phyloP scores from a whole-genome alignment of 2,797 vertebrate genomes.

The Poecilia velifera region DNA sequence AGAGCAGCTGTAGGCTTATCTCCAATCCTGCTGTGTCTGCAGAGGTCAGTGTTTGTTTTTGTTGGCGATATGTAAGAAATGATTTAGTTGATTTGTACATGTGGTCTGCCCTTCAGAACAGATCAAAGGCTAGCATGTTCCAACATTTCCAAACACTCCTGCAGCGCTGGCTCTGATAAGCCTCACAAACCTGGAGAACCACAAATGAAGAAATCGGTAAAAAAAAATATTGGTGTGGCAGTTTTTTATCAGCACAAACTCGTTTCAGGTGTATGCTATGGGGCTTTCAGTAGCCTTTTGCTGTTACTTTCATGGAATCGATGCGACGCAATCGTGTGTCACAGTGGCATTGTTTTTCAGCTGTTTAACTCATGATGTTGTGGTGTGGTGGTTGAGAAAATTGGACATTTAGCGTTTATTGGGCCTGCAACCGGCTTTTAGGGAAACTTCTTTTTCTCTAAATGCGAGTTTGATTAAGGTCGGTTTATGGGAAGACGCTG shows the following conservation, averaged over 20 bases:
- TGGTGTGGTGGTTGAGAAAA: slow-evolving; percentile 27
- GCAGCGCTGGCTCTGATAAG: slow-evolving; percentile 37
- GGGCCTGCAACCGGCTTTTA: slow-evolving; percentile 16
- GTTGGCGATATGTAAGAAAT: slow-evolving; percentile 19
- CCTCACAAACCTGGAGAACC: slow-evolving; percentile 7
- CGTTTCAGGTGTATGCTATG: background rate
- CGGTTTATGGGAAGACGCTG: slow-evolving; percentile 36
- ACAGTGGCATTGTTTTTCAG: slow-evolving; percentile 25
- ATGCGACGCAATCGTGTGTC: background rate
- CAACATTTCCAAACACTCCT: slow-evolving; percentile 16
- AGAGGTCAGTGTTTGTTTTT: slow-evolving; percentile 27
- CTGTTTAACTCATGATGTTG: slow-evolving; percentile 19
- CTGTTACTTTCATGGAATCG: slow-evolving; percentile 10
- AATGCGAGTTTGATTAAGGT: slow-evolving; percentile 36
- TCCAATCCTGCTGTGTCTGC: slow-evolving; percentile 15
- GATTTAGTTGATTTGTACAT: slow-evolving; percentile 33
- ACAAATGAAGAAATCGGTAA: slow-evolving; percentile 16
- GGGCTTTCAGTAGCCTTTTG: slow-evolving; percentile 2
- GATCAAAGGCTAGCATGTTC: slow-evolving; percentile 46
- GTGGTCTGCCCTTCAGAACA: slow-evolving; percentile 34
- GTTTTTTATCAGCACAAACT: background rate
- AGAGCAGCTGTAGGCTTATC: slow-evolving; percentile 3
- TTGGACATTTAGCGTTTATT: slow-evolving; percentile 23
- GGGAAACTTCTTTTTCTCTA: slow-evolving; percentile 2
- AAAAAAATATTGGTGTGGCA: slow-evolving; percentile 10